Percentiles rank a stretch among this genome's conserved stretches.
These are phyloP conservation scores for Yponomeuta malinellus DNA, from an alignment of 2,888 invertebrate genomes.

Conservation along the genomic window DNA sequence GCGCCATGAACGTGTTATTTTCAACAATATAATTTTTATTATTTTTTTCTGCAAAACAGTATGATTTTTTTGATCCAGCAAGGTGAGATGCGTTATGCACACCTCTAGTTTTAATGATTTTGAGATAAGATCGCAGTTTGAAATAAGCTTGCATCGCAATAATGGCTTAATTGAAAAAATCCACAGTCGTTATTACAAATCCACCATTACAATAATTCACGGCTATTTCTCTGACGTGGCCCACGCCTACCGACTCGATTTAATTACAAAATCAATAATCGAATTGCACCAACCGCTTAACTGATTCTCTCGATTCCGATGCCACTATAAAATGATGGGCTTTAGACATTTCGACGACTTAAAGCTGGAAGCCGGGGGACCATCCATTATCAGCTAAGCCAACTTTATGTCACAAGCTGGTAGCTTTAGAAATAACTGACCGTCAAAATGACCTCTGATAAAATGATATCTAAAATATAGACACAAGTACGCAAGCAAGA, in stretches of 20 bases:
- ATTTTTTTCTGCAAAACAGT: constrained; percentile 2
- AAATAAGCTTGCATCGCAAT: constrained; percentile 15
- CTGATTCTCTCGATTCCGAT: constrained; percentile 56
- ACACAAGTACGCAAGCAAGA: too few relatives aligned
- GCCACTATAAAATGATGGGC: constrained; percentile 26
- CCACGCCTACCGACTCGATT: constrained; percentile 57
- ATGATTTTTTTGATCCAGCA: background rate
- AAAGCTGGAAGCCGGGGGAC: background rate
- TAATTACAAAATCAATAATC: constrained; percentile 74
- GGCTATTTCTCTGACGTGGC: constrained; percentile 27
- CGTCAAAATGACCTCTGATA: too few relatives aligned
- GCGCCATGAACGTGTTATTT: constrained; percentile 17
- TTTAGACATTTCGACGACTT: constrained; percentile 5
- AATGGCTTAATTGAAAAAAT: constrained; percentile 50
- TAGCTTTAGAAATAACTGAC: too few relatives aligned
- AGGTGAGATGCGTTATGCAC: background rate
- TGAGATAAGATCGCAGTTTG: background rate
- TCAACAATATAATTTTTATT: constrained; percentile 10
- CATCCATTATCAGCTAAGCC: too few relatives aligned
- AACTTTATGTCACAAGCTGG: too few relatives aligned
- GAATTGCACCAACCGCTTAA: constrained; percentile 55
- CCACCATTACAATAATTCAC: constrained; percentile 40
- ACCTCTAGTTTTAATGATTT: background rate
- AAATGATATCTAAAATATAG: too few relatives aligned
- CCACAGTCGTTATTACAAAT: constrained; percentile 42